Conservation (phyloP, 2,113 vertebrate genomes). For the Regulus satrapa region DNA sequence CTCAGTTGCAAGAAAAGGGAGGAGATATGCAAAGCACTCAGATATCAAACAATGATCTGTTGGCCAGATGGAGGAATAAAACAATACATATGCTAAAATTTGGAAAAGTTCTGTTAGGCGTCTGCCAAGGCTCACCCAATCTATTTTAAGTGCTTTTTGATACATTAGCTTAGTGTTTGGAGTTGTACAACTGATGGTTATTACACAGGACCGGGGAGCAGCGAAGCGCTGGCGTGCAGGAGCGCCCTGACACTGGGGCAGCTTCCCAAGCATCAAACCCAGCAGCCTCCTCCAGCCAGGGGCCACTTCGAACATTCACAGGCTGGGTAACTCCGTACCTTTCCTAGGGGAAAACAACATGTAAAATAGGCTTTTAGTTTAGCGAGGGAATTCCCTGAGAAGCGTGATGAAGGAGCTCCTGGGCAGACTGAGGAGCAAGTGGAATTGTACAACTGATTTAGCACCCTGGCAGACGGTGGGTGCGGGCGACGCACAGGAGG, state of each 20-base stretch:
- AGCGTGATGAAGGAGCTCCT: constrained; percentile 21
- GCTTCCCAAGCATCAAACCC: background rate
- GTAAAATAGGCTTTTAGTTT: background rate
- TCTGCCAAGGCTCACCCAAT: constrained; percentile 72
- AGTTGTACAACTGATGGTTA: constrained; percentile 65
- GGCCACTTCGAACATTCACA: background rate
- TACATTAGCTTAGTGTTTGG: constrained; percentile 80
- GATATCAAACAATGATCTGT: constrained; percentile 70
- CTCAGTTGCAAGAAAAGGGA: constrained; percentile 67
- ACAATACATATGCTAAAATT: constrained; percentile 74
- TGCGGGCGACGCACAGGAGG: background rate
- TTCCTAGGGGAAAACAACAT: background rate
- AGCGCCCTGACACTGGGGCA: background rate
- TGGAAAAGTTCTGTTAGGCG: constrained; percentile 57
- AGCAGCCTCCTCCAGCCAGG: background rate
- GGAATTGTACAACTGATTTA: background rate
- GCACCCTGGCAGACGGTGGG: background rate
- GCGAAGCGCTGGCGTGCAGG: constrained; percentile 60
- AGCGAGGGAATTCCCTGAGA: background rate
- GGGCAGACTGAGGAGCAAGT: constrained; percentile 29
- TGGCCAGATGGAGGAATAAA: constrained; percentile 73
- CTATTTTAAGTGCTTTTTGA: constrained; percentile 78
- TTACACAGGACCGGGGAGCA: constrained; percentile 74
- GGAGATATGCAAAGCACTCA: constrained; percentile 67
- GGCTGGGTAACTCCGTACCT: background rate